Evolutionary conservation across 1,140 invertebrate species (phyloP).

Genomic region (Heliothis virescens): DNA sequence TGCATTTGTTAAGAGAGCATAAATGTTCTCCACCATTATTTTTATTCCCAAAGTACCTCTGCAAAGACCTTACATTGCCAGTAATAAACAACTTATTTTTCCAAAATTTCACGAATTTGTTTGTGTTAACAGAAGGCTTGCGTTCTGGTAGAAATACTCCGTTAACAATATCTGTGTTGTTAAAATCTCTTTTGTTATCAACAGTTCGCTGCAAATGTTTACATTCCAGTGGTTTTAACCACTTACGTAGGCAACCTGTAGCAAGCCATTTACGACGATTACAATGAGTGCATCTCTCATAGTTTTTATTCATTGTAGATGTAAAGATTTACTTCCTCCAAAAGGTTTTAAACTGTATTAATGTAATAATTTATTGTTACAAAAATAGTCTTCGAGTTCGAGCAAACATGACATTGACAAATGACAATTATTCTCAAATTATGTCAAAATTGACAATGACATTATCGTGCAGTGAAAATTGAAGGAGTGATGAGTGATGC

Average conservation of each 20-base stretch:
- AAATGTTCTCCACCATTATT: conserved; percentile 69
- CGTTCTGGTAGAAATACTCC: conserved; percentile 76
- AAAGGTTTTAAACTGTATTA: neutral
- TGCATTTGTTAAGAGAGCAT: conserved; percentile 70
- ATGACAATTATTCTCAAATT: neutral
- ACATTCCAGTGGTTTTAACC: conserved; percentile 84
- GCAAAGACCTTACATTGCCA: conserved; percentile 78
- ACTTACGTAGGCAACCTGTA: conserved; percentile 80
- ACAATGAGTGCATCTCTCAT: conserved; percentile 81
- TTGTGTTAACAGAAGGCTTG: conserved; percentile 71
- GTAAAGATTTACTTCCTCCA: conserved; percentile 13
- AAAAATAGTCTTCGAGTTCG: conserved; percentile 25
- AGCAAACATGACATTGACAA: conserved; percentile 24
- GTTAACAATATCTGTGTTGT: conserved; percentile 77
- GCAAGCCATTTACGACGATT: conserved; percentile 82
- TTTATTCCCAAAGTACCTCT: conserved; percentile 81
- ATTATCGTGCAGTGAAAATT: neutral
- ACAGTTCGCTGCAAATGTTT: conserved; percentile 83
- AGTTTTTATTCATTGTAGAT: conserved; percentile 79
- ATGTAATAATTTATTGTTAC: conserved; percentile 1
- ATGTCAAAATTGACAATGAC: conserved; percentile 16
- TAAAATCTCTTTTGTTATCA: conserved; percentile 81
- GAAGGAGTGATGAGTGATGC: too few species aligned
- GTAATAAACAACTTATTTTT: conserved; percentile 82
- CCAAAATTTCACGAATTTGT: conserved; percentile 83